A percentile compares a stretch with the other conserved stretches of the same genome.
Conservation (phyloP, 2,113 vertebrate species). For the Oryzias woworae region DNA sequence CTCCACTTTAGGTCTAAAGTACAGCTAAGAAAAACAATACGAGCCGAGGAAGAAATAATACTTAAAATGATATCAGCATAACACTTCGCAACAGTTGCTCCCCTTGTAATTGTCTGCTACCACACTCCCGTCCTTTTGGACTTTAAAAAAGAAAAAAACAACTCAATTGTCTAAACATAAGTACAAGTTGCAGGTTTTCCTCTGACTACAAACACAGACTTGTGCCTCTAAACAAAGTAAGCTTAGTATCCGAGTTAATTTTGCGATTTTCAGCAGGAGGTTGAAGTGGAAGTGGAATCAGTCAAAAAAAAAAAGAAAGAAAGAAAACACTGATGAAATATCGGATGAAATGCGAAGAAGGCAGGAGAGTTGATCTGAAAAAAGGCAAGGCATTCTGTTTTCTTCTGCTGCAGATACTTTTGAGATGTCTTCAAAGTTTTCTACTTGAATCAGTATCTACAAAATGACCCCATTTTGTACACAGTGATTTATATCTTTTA, state of each 20-base stretch:
- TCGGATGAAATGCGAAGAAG: conserved; percentile 63
- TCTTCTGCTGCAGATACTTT: conserved; percentile 71
- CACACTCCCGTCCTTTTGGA: conserved; percentile 34
- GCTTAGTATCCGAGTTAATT: conserved; percentile 44
- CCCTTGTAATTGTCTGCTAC: conserved; percentile 19
- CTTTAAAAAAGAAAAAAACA: conserved; percentile 17
- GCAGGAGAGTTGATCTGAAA: conserved; percentile 75
- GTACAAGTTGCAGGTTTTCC: conserved; percentile 2
- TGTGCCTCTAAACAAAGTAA: conserved; percentile 43
- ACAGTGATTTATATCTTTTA: conserved; percentile 82
- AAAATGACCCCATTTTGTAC: conserved; percentile 89
- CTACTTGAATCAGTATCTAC: conserved; percentile 89
- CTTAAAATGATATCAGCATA: conserved; percentile 34
- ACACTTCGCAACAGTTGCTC: background rate
- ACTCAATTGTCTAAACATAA: conserved; percentile 43
- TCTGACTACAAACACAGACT: conserved; percentile 32
- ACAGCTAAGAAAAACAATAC: conserved; percentile 23
- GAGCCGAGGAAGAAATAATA: conserved; percentile 39
- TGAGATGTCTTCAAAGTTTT: conserved; percentile 82
- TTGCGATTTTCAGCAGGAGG: conserved; percentile 38
- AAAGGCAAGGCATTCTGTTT: conserved; percentile 90
- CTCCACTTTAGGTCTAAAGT: conserved; percentile 14
- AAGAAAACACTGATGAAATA: conserved; percentile 21
- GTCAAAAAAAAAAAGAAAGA: conserved; percentile 12
- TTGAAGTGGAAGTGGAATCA: conserved; percentile 48